Base-by-base conservation (phyloP, 2,888 invertebrate species). In the Sipha maydis region DNA sequence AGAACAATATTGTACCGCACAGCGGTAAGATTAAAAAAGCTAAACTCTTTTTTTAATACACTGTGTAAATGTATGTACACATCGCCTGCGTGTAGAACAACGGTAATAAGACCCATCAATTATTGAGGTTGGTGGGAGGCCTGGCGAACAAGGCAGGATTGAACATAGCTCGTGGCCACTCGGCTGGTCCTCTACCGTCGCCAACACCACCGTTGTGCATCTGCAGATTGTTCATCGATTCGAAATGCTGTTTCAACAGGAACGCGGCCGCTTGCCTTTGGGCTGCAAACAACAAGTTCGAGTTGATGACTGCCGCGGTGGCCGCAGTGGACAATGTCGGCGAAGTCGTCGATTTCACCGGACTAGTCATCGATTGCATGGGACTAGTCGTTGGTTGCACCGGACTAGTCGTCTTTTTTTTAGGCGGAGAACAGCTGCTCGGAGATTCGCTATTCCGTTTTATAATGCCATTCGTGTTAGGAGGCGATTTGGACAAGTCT, bases 181-280 rank as follows among this genome's bases (percentile, higher is more conserved):
- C 88, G 67, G 31, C 34, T 4, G 88, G 67, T n/a, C 25, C 67
- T 54, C 61, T 73, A 11, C 11, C 48, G 3, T 56, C 73, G 17
- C 75, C 61, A 14, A 1, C 48, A 1, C 71, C 73, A 19, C 75
- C 61, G 38, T 73, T 88, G 25, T 56, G 54, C 31, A 88, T 48
- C 14, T 48, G 38, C 17, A 88, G 21, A 14, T 76, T 88, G 67
- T 88, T 88, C 5, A 88, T 28, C 48, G 82, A 28, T 4, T 88
- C 88, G 25, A 82, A 88, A 82, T 88, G 88, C 31, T 76, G 88
- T 67, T 88, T 88, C 75, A 82, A 67, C 14, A 88, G 31, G 7
- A 76, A 82, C 21, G 88, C 88, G 67, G 86, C 86, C 5, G 88
- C 88, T 21, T 88, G 88, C 21, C 88, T 73, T 41, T 88, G 88